These are phyloP conservation scores for Amniataba percoides DNA, from an alignment of 2,797 vertebrate genomes.

Conservation along the genomic window DNA sequence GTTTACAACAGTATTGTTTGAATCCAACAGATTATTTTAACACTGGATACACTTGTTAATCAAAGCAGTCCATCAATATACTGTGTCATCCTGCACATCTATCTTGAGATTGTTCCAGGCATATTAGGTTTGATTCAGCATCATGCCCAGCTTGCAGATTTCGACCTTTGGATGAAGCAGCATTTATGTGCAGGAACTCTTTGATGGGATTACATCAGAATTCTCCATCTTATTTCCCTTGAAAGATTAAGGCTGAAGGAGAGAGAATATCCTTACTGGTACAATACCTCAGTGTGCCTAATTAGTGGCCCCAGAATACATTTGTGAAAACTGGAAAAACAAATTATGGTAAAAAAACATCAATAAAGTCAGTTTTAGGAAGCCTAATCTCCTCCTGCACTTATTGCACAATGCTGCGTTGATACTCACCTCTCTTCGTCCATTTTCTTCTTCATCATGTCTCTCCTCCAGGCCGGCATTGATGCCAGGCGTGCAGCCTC, in stretches of 20 bases:
- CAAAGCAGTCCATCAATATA: background rate
- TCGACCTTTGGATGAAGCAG: background rate
- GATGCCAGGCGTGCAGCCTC: conserved; percentile 91
- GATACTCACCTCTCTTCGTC: conserved; percentile 94
- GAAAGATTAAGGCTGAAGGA: background rate
- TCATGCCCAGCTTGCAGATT: background rate
- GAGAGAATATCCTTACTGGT: background rate
- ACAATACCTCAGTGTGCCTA: background rate
- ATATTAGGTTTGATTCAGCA: background rate
- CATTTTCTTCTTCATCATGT: conserved; percentile 97
- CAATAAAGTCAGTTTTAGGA: background rate
- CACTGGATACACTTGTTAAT: background rate
- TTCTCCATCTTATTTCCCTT: background rate
- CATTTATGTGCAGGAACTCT: background rate
- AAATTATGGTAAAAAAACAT: background rate
- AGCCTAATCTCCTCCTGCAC: background rate
- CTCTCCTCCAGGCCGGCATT: conserved; percentile 97
- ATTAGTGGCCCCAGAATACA: background rate
- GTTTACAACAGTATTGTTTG: background rate
- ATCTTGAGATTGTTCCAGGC: background rate
- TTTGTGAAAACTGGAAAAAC: background rate
- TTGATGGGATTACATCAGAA: background rate
- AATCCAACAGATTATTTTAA: background rate
- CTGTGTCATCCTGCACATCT: background rate
- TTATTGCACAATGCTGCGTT: conserved; percentile 6